Evolutionary conservation across 2,888 invertebrate species (phyloP).

Genomic region (Pediacus dermestoides): DNA sequence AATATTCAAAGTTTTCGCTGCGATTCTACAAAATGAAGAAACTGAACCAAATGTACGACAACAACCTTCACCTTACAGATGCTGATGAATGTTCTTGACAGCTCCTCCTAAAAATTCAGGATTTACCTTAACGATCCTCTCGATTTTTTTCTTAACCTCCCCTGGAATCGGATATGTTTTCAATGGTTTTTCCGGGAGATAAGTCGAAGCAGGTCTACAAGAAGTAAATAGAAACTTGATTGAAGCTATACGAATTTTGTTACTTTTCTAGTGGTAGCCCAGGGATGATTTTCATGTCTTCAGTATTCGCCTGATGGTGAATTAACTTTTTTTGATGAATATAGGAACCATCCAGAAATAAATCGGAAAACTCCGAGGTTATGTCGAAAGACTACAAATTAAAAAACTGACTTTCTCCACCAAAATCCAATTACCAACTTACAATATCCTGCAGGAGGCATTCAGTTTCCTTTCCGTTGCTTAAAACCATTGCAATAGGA

Average conservation of each 20-base stretch:
- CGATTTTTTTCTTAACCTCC: slow-evolving; percentile 8
- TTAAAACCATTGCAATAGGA: slow-evolving; percentile 16
- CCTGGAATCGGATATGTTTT: slow-evolving; percentile 13
- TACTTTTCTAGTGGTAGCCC: slow-evolving; percentile 16
- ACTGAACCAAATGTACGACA: neutral
- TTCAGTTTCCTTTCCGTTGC: neutral
- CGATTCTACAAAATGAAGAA: slow-evolving; percentile 5
- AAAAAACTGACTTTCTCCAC: too few species aligned
- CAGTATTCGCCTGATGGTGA: too few species aligned
- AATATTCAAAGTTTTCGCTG: slow-evolving; percentile 10
- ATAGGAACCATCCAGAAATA: slow-evolving; percentile 9
- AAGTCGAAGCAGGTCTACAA: slow-evolving; percentile 15
- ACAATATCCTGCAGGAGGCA: slow-evolving; percentile 26
- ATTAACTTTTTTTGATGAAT: slow-evolving; percentile 1
- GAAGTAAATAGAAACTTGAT: slow-evolving; percentile 4
- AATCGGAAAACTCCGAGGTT: slow-evolving; percentile 17
- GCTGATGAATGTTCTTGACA: neutral
- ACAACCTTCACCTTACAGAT: too few species aligned
- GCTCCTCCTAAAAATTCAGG: slow-evolving; percentile 16
- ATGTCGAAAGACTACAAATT: slow-evolving; percentile 11
- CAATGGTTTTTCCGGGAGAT: slow-evolving; percentile 13
- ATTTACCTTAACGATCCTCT: slow-evolving; percentile 9
- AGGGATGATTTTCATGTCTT: too few species aligned
- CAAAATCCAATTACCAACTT: slow-evolving; percentile 1
- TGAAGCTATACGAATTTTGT: slow-evolving; percentile 15